Conservation (phyloP, 2,888 invertebrate species). For the Ischnus inquisitorius region DNA sequence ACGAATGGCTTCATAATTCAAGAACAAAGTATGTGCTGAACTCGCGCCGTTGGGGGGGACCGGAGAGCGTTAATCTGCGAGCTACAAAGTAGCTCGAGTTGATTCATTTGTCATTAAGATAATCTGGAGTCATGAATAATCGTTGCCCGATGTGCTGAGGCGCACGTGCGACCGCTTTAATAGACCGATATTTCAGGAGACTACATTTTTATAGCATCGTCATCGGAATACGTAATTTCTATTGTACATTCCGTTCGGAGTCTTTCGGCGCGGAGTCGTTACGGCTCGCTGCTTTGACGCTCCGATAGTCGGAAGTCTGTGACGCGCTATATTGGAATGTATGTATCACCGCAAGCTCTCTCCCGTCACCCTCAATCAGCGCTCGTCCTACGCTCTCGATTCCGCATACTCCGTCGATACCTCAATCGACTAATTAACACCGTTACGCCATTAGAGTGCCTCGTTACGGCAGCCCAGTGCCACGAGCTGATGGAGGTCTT, state of each 20-base stretch:
- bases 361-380: constrained; percentile 15
- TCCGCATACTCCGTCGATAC: background rate
- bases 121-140: constrained; percentile 68
- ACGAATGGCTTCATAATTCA: constrained; percentile 35
- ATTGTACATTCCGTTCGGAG: background rate
- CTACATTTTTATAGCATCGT: constrained; percentile 42
- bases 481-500: constrained; percentile 29
- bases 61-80: constrained; percentile 2
- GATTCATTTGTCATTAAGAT: constrained; percentile 68
- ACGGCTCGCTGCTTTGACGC: constrained; percentile 30
- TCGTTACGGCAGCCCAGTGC: constrained; percentile 46
- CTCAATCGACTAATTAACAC: constrained; percentile 76
- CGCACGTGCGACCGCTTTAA: constrained; percentile 44
- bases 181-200: constrained; percentile 59
- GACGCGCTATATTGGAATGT: constrained; percentile 7
- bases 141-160: constrained; percentile 44
- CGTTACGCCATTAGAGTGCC: constrained; percentile 70
- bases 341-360: constrained; percentile 24
- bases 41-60: too few species aligned
- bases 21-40: constrained; percentile 27
- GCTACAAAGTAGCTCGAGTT: constrained; percentile 38
- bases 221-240: constrained; percentile 37
- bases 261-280: background rate
- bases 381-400: background rate
- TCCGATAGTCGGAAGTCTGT: background rate